Conservation (phyloP, 2,888 invertebrate species). For the Coecobrya sp. region DNA sequence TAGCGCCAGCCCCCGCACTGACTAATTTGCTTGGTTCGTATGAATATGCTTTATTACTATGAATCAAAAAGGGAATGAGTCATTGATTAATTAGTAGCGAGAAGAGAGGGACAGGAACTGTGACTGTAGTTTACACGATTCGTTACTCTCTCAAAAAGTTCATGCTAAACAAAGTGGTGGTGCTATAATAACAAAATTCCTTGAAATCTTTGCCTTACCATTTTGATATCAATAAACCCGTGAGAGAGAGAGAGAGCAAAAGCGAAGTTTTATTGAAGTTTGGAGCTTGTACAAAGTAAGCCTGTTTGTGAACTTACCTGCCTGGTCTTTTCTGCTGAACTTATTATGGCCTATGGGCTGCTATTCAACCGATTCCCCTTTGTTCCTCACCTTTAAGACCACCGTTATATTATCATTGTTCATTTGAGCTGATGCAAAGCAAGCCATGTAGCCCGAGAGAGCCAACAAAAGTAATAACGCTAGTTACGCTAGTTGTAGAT, state of each 20-base stretch:
- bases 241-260: background rate
- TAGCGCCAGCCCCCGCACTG: background rate
- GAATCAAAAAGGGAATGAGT: constrained; percentile 60
- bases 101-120: constrained; percentile 25
- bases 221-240: background rate
- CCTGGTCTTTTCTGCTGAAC: constrained; percentile 6
- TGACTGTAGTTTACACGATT: constrained; percentile 37
- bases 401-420: constrained; percentile 42
- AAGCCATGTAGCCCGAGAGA: background rate
- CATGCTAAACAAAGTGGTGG: background rate
- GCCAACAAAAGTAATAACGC: constrained; percentile 20
- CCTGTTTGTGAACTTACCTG: background rate
- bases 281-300: constrained; percentile 12
- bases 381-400: constrained; percentile 47
- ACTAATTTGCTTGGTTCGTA: background rate
- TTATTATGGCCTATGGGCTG: background rate
- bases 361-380: constrained; percentile 63
- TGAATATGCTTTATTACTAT: constrained; percentile 10
- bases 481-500: constrained; percentile 32
- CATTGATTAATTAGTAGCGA: constrained; percentile 65
- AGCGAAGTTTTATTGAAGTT: constrained; percentile 6
- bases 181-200: constrained; percentile 49
- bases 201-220: constrained; percentile 36
- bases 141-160: constrained; percentile 17
- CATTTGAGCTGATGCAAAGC: constrained; percentile 22